Percentiles rank a stretch among this genome's conserved stretches.
phyloP scores from a whole-genome alignment of 1,140 invertebrate genomes.

The Tetraneura akinire region DNA sequence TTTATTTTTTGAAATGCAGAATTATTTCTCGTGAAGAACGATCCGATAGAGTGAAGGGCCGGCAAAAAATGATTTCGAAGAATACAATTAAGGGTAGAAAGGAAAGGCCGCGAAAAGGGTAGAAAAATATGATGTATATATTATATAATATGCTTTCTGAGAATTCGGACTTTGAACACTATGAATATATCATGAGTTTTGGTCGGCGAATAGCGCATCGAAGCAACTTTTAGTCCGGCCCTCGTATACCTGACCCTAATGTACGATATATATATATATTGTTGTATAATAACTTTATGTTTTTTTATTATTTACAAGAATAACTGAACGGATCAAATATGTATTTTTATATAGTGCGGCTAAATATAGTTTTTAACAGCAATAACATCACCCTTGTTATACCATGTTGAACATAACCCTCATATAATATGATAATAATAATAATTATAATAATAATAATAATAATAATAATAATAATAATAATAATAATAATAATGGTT shows the following conservation, averaged over 20 bases:
- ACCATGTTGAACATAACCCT: too few relatives aligned
- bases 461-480: too few relatives aligned
- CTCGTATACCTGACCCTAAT: neutral
- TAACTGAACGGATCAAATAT: neutral
- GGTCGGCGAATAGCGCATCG: conserved; percentile 6
- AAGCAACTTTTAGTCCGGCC: conserved; percentile 2
- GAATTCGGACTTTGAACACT: conserved; percentile 8
- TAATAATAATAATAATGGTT: too few relatives aligned
- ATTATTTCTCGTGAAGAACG: too few relatives aligned
- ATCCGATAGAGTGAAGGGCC: too few relatives aligned
- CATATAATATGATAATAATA: too few relatives aligned
- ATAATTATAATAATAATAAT: too few relatives aligned
- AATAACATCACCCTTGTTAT: too few relatives aligned
- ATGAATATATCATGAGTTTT: conserved; percentile 48
- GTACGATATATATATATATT: neutral
- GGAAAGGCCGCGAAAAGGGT: neutral
- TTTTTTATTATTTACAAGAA: conserved; percentile 46
- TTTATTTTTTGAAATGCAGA: too few relatives aligned
- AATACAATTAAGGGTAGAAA: neutral
- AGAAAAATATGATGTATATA: neutral
- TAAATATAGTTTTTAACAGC: too few relatives aligned
- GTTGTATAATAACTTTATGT: neutral
- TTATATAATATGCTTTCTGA: neutral
- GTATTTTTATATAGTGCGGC: too few relatives aligned
- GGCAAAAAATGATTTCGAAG: neutral